Base-by-base conservation (phyloP, 2,113 vertebrate species). In the Coptodon bakossiorum region DNA sequence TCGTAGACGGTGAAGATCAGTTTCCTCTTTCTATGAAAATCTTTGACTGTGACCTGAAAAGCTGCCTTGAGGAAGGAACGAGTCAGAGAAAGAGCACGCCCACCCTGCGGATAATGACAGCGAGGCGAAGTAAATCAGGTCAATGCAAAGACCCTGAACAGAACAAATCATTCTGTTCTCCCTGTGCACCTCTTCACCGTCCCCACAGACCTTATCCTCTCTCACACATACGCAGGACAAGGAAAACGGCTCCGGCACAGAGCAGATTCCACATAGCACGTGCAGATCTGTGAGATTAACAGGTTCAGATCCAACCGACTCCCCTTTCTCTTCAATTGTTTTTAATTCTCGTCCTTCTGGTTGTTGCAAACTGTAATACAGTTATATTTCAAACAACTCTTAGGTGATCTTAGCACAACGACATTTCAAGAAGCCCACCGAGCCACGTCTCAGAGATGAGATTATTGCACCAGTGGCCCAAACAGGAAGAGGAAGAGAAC, bases 131-230 rank as follows among this genome's bases (percentile, higher is more conserved):
- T 82, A 92, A 95, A 94, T 87, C 88, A 93, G 93, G 93, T 94
- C 94, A 94, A 90, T 82, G 84, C 85, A 88, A 92, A 86, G 89
- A 93, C 89, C 89, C 91, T 88, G 86, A 91, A 87, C 84, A 84
- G 89, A 89, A 89, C 90, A 61, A 93, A 90, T 90, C 87, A 84
- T 92, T 79, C 87, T 63, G 89, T 82, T 93, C 90, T 88, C 73
- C 78, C 80, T 7, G 45, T 31, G 73, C 82, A 80, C 83, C 81
- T 85, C 83, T 27, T 80, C 36, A 2, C 52, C 40, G 76, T 86
- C 87, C 86, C 88, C 10, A 17, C 40, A 81, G 86, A 84, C 66
- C 83, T 73, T 5, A 61, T 56, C 61, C 68, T 53, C 68, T 1
- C 48, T 9, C 27, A 31, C 24, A 3, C 5, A 14, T 10, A 63